Percentiles rank a stretch among this genome's conserved stretches.
These are phyloP conservation scores for Cheirogaleus medius DNA, from an alignment of 2,113 vertebrate species.

Conservation along the genomic window DNA sequence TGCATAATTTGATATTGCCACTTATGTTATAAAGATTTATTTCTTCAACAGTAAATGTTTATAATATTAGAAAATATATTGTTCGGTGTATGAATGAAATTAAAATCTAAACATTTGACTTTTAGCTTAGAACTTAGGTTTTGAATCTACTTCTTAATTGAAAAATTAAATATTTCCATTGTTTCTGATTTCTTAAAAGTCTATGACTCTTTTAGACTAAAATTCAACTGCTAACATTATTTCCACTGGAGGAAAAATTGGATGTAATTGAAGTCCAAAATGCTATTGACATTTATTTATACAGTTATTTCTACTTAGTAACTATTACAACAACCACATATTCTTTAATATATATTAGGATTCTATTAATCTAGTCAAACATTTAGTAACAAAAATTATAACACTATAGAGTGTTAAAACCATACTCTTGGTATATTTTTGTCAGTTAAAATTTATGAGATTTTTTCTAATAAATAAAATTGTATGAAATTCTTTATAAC, in stretches of 20 bases:
- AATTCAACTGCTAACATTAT: background rate
- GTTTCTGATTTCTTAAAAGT: background rate
- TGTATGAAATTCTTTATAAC: background rate
- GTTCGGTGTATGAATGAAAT: background rate
- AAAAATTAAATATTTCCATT: background rate
- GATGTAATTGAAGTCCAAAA: background rate
- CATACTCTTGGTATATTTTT: background rate
- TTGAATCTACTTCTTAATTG: background rate
- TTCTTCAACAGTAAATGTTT: background rate
- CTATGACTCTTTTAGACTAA: background rate
- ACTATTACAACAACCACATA: slow-evolving; percentile 27
- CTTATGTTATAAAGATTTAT: background rate
- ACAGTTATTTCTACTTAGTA: background rate
- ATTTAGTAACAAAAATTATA: background rate
- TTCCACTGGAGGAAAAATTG: background rate
- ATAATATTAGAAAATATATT: background rate
- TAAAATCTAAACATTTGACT: background rate
- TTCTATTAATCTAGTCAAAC: background rate
- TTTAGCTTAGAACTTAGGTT: background rate
- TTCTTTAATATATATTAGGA: background rate
- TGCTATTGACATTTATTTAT: background rate
- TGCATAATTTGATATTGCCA: background rate
- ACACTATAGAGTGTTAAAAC: background rate
- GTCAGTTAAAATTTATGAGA: background rate
- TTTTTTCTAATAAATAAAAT: background rate